Evolutionary conservation across 1,140 invertebrate genomes (phyloP), one percentile per base, ranked within the genome.

Genomic region (Maniola jurtina): DNA sequence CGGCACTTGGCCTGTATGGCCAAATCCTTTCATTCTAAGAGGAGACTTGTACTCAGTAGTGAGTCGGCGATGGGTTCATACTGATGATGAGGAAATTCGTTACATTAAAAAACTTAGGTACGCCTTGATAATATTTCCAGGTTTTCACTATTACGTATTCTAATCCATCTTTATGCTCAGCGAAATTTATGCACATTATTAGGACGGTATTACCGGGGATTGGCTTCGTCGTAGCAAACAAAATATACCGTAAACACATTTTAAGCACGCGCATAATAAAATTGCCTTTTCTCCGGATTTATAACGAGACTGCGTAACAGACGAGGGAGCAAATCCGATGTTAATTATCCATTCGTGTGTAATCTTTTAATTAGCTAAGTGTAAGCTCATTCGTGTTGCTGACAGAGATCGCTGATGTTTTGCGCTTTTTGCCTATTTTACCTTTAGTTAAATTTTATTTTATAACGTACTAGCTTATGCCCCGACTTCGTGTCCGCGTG

Each of bases 341-440:
- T 83, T 86, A 86, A 88, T 86, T 83, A 84, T 71, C 75, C 77
- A 80, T 84, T 82, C 83, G 80, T 80, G 80, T 83, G 80, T 88
- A 84, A 86, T 86, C 86, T 86, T 86, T 88, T 88, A 87, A 85
- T 87, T 84, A 84, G 81, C 78, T 83, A 78, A 79, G 75, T 88
- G 81, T 81, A 79, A 84, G 85, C 77, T 79, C 78, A 77, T 76
- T 82, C 73, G 68, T 72, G 69, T 68, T 69, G 70, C 70, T 80
- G 80, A 75, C 70, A 78, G 65, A 72, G 61, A 56, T 71, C 25
- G 33, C 52, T 59, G 10, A 33, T n/a, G 6, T 33, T 59, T 45
- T 45, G 42, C 9, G 13, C 42, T 11, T 45, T 38, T 45, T n/a
- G 13, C 13, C 5, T 45, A 45, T 45, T 45, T 25, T 25, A 25